These are phyloP conservation scores for Hirtodrosophila alboralis DNA, from an alignment of 2,888 invertebrate species.

Conservation along the genomic window DNA sequence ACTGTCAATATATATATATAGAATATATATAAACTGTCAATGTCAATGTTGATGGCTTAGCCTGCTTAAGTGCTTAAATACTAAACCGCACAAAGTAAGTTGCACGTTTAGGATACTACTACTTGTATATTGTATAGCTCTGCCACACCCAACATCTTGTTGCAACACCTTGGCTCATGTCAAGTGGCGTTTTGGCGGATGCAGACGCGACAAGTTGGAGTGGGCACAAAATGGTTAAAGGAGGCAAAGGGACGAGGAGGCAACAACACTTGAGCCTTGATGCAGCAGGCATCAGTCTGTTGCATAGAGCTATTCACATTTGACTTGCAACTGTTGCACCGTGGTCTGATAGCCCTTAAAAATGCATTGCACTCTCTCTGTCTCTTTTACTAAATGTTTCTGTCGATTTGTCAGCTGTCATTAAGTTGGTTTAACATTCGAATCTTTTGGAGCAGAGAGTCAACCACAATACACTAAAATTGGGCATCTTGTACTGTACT, in stretches of 20 bases:
- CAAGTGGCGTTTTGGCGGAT: conserved; percentile 61
- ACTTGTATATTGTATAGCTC: no score
- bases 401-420: conserved; percentile 46
- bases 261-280: conserved; percentile 38
- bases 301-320: conserved; percentile 48
- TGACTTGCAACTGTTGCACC: conserved; percentile 51
- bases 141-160: neutral
- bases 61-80: conserved; percentile 46
- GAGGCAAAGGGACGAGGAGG: conserved; percentile 2
- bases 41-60: conserved; percentile 50
- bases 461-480: neutral
- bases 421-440: conserved; percentile 23
- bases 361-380: conserved; percentile 23
- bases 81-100: conserved; percentile 22
- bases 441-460: conserved; percentile 7
- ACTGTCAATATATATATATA: no score
- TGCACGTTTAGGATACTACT: conserved; percentile 26
- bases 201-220: conserved; percentile 43
- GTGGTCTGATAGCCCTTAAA: conserved; percentile 41
- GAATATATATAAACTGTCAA: conserved; percentile 30
- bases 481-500: neutral
- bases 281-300: conserved; percentile 35
- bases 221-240: neutral
- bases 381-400: conserved; percentile 17
- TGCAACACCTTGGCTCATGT: conserved; percentile 11